Conservation (phyloP, 2,888 invertebrate species). For the Melanostoma scalare region DNA sequence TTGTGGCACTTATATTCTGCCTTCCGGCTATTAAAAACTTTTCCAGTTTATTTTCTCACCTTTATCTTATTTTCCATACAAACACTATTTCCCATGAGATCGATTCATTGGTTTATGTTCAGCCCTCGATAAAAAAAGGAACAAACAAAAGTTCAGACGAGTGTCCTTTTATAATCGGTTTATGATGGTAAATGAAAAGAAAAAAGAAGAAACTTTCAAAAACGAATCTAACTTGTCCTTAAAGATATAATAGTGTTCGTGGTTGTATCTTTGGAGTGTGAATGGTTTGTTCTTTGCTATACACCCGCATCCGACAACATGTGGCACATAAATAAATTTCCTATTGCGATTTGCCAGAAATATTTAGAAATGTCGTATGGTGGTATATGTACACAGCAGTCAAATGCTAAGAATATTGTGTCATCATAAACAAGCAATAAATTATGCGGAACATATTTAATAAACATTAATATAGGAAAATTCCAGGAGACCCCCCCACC, state of each 20-base stretch:
- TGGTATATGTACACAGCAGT: slow-evolving; percentile 6
- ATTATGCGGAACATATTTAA: slow-evolving; percentile 71
- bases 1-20: slow-evolving; percentile 48
- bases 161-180: slow-evolving; percentile 59
- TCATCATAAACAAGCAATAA: slow-evolving; percentile 71
- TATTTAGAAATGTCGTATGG: slow-evolving; percentile 42
- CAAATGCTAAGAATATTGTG: slow-evolving; percentile 61
- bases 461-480: slow-evolving; percentile 72
- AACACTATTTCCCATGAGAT: slow-evolving; percentile 58
- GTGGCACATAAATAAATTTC: slow-evolving; percentile 72
- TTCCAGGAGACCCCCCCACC: slow-evolving; percentile 37
- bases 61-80: slow-evolving; percentile 37
- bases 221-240: slow-evolving; percentile 55
- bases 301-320: slow-evolving; percentile 51
- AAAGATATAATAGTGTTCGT: slow-evolving; percentile 47
- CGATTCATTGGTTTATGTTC: slow-evolving; percentile 38
- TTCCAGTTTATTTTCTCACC: slow-evolving; percentile 55
- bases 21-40: slow-evolving; percentile 64
- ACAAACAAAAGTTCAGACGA: slow-evolving; percentile 34
- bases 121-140: slow-evolving; percentile 5
- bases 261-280: slow-evolving; percentile 31
- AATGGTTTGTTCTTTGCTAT: no score
- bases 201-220: slow-evolving; percentile 24
- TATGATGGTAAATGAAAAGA: slow-evolving; percentile 51
- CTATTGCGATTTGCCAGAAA: slow-evolving; percentile 68